phyloP scores from a whole-genome alignment of 92 coral and sea anemone species.

The Phenganax stokvisi region DNA sequence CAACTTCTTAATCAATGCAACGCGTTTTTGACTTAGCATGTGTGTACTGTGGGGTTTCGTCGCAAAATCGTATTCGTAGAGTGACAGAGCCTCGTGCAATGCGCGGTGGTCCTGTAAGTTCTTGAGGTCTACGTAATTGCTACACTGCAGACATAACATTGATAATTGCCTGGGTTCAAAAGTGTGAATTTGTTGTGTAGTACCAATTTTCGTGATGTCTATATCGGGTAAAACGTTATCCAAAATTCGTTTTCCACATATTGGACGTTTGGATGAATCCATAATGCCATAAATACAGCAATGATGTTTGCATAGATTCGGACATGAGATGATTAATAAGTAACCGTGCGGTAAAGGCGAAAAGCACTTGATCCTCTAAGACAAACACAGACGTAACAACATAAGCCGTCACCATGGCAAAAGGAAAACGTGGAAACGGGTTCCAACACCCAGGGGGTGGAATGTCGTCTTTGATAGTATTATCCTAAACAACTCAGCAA shows the following conservation, averaged over 20 bases:
- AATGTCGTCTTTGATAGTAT: too few relatives aligned
- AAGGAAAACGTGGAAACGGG: too few relatives aligned
- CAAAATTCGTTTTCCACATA: not conserved
- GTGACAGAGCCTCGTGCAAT: conserved; percentile 68
- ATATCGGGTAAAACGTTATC: not conserved
- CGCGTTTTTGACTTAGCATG: conserved; percentile 61
- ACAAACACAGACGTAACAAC: too few relatives aligned
- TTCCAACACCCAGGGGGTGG: too few relatives aligned
- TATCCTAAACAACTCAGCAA: too few relatives aligned
- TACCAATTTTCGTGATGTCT: not conserved
- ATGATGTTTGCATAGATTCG: not conserved
- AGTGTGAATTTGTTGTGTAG: conserved; percentile 25
- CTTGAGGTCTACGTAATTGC: conserved; percentile 72
- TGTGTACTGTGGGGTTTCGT: conserved; percentile 61
- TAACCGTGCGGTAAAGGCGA: too few relatives aligned
- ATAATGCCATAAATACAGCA: not conserved
- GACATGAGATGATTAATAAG: not conserved
- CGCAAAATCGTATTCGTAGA: conserved; percentile 62
- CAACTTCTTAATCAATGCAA: conserved; percentile 64
- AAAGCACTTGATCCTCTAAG: not conserved
- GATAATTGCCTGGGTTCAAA: conserved; percentile 48
- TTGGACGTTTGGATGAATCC: not conserved
- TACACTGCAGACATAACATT: conserved; percentile 80
- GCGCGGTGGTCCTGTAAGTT: conserved; percentile 69
- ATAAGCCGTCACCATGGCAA: not conserved